These are phyloP conservation scores for Meandrina meandrites DNA, from an alignment of 92 coral and sea anemone species.

Conservation along the genomic window DNA sequence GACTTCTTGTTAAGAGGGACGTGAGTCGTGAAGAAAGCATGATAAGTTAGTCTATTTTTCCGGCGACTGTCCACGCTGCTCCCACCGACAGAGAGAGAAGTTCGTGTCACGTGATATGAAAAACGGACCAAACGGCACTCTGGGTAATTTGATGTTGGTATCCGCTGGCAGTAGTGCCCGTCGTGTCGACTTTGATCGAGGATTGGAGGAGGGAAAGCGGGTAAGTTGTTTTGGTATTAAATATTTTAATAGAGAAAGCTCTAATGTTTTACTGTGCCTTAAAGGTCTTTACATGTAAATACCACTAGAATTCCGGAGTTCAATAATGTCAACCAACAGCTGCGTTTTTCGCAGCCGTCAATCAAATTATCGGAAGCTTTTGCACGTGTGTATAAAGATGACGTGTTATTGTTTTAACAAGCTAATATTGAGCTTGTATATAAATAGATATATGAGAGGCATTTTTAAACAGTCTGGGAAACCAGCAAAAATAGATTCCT, in stretches of 20 bases:
- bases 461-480: too few relatives aligned
- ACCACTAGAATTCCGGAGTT: background rate
- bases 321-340: background rate
- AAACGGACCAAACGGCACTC: constrained; percentile 8
- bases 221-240: background rate
- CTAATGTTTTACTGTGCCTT: background rate
- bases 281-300: too few relatives aligned
- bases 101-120: constrained; percentile 52
- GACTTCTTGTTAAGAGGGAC: constrained; percentile 74
- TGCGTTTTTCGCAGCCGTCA: background rate
- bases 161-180: constrained; percentile 29
- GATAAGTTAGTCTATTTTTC: constrained; percentile 27
- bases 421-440: too few relatives aligned
- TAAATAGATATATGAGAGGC: too few relatives aligned
- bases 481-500: too few relatives aligned
- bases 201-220: too few relatives aligned
- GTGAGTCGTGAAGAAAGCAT: constrained; percentile 97
- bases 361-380: background rate
- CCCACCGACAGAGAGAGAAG: constrained; percentile 58
- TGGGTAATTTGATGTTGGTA: constrained; percentile 33
- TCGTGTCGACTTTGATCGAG: background rate
- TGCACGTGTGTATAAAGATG: too few relatives aligned
- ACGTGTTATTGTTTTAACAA: too few relatives aligned
- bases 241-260: too few relatives aligned
- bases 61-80: constrained; percentile 53